phyloP scores from a whole-genome alignment of 2,113 vertebrate genomes.

The Thamnaconus septentrionalis region DNA sequence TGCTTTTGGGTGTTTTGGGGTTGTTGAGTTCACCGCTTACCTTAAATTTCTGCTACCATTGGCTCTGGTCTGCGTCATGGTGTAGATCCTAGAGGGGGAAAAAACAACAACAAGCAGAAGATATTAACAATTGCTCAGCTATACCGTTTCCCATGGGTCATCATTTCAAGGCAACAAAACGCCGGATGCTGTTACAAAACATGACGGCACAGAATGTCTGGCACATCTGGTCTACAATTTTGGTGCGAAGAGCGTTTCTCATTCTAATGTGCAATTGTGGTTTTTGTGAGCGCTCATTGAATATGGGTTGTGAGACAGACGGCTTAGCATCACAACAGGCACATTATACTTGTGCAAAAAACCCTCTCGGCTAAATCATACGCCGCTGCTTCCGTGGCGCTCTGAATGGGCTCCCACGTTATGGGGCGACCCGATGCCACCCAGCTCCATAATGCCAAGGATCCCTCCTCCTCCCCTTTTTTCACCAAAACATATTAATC shows the following conservation, averaged over 20 bases:
- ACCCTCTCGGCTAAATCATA: too few species aligned
- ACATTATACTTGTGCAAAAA: neutral
- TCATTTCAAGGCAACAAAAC: slow-evolving; percentile 12
- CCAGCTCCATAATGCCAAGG: slow-evolving; percentile 48
- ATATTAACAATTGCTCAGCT: too few species aligned
- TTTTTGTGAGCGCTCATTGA: slow-evolving; percentile 22
- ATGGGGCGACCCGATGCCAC: slow-evolving; percentile 28
- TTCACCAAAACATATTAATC: slow-evolving; percentile 66
- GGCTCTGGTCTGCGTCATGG: neutral
- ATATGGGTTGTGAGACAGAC: slow-evolving; percentile 21
- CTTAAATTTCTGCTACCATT: too few species aligned
- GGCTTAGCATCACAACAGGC: slow-evolving; percentile 51
- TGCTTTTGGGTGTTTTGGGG: too few species aligned
- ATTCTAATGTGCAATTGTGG: too few species aligned
- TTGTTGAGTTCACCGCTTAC: too few species aligned
- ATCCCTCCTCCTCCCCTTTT: slow-evolving; percentile 10
- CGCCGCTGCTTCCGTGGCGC: too few species aligned
- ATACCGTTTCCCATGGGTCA: neutral
- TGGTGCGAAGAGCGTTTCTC: too few species aligned
- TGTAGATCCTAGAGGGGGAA: slow-evolving; percentile 1
- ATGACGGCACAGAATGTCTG: too few species aligned
- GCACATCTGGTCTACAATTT: too few species aligned
- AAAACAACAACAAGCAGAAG: neutral
- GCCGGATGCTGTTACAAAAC: slow-evolving; percentile 27
- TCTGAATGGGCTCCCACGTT: neutral